Evolutionary conservation across 2,797 vertebrate genomes (phyloP), one percentile per base, ranked within the genome.

Genomic region (Botia kubotai): DNA sequence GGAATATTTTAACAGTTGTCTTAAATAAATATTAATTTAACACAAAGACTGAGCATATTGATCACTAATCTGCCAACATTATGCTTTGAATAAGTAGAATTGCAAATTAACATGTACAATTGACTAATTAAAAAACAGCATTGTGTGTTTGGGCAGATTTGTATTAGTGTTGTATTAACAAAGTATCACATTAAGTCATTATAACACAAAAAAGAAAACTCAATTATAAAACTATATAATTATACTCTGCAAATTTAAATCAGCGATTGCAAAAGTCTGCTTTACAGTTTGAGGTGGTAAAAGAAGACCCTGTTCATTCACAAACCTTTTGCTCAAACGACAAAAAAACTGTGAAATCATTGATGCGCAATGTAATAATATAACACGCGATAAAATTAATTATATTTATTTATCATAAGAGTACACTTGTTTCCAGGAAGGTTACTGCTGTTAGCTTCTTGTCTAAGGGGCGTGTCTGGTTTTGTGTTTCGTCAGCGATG

Each of bases 401-500:
- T 23, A 58, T 8, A 16, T 29, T 12, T 6, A 1, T 55, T 14
- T 50, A 21, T 33, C 19, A 26, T 3, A 53, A 14, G 33, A 66
- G 26, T 4, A 5, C 13, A 66, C 21, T 57, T 12, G 14, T 60
- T 63, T 53, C 29, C 46, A 23, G 46, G 26, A 72, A 72, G 50
- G 3, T 43, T 66, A 43, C 19, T 16, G 60, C n/a, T 23, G 12
- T n/a, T n/a, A n/a, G n/a, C n/a, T 62, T 3, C 14, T 19, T 55
- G 7, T 55, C 16, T 53, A 55, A 69, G 43, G 33, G 21, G 33
- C n/a, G 16, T 4, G 21, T 13, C 23, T 1, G 29, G 65, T 46
- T 53, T 46, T 19, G 39, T 52, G 4, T 65, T 53, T 77, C 6
- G 21, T 77, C 75, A 58, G 21, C 8, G 50, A 76, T 43, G 55